Percentiles rank a stretch among this genome's conserved stretches.
phyloP scores from a whole-genome alignment of 2,888 invertebrate species.

The Volucella inanis region DNA sequence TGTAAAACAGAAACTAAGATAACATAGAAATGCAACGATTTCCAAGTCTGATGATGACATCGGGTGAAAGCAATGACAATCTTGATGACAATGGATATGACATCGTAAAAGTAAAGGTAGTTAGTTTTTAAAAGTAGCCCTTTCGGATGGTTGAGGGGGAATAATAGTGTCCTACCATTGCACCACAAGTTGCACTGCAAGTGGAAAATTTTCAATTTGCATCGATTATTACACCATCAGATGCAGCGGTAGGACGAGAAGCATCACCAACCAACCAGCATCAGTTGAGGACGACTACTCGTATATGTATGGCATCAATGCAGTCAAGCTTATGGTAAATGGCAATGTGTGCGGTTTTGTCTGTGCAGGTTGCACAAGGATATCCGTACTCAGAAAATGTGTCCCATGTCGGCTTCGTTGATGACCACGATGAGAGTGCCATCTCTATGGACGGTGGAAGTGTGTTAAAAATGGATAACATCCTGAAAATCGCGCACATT shows the following conservation, averaged over 20 bases:
- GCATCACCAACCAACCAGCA: slow-evolving; percentile 12
- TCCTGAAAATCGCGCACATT: slow-evolving; percentile 67
- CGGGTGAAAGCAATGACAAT: slow-evolving; percentile 15
- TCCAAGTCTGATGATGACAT: neutral
- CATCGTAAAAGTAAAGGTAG: slow-evolving; percentile 31
- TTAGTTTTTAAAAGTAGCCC: slow-evolving; percentile 34
- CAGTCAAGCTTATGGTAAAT: slow-evolving; percentile 32
- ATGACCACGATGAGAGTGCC: slow-evolving; percentile 55
- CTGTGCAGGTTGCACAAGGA: slow-evolving; percentile 14
- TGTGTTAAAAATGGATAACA: slow-evolving; percentile 69
- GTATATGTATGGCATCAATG: neutral
- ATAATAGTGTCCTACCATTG: slow-evolving; percentile 4
- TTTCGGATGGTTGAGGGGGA: neutral
- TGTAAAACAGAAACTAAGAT: slow-evolving; percentile 43
- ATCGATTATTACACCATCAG: slow-evolving; percentile 65
- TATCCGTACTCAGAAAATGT: slow-evolving; percentile 39
- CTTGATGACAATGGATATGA: slow-evolving; percentile 59
- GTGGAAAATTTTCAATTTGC: slow-evolving; percentile 66
- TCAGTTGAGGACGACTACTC: neutral
- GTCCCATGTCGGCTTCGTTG: slow-evolving; percentile 47
- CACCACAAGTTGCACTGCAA: slow-evolving; percentile 26
- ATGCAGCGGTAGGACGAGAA: slow-evolving; percentile 14
- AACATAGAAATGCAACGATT: slow-evolving; percentile 29
- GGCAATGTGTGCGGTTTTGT: slow-evolving; percentile 60
- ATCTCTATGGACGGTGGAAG: slow-evolving; percentile 55